A percentile compares a stretch with the other conserved stretches of the same genome.
Evolutionary conservation across 53 echinoderm and acorn worm genomes (phyloP).

Genomic region (Astropecten irregularis): DNA sequence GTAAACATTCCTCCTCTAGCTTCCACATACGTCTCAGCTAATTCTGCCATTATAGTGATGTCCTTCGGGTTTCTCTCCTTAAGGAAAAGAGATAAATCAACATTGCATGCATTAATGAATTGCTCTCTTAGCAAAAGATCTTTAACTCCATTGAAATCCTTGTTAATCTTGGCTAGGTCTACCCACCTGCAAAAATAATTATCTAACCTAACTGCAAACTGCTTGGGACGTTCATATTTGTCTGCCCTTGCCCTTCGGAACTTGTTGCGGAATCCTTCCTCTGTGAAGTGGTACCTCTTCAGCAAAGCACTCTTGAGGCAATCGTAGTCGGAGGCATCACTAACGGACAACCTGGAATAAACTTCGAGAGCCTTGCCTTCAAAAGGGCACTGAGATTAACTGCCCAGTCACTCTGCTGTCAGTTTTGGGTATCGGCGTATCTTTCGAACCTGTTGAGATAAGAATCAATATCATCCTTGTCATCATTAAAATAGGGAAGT

Average conservation of each 20-base stretch:
- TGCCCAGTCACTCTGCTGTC: slow-evolving; percentile 12
- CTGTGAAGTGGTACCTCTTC: not conserved
- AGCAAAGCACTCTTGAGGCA: slow-evolving; percentile 4
- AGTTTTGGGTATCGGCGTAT: slow-evolving; percentile 28
- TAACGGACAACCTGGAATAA: slow-evolving; percentile 12
- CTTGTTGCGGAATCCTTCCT: slow-evolving; percentile 25
- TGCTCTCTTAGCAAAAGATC: slow-evolving; percentile 41
- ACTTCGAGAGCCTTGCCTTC: slow-evolving; percentile 13
- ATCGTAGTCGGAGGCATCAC: slow-evolving; percentile 20
- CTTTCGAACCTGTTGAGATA: slow-evolving; percentile 46
- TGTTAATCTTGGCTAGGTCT: slow-evolving; percentile 29
- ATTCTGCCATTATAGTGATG: not conserved
- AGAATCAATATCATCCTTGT: slow-evolving; percentile 49
- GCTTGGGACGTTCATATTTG: not conserved
- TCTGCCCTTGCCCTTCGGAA: slow-evolving; percentile 4
- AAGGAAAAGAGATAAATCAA: slow-evolving; percentile 27
- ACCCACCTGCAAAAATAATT: slow-evolving; percentile 30
- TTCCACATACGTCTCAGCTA: slow-evolving; percentile 25
- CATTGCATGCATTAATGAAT: slow-evolving; percentile 33
- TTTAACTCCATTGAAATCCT: slow-evolving; percentile 2
- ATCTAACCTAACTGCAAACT: slow-evolving; percentile 32
- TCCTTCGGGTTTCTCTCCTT: slow-evolving; percentile 43
- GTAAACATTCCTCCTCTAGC: slow-evolving; percentile 26
- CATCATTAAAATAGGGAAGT: slow-evolving; percentile 28
- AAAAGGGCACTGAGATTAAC: not conserved